Percentiles rank a stretch among this genome's conserved stretches.
These are phyloP conservation scores for Melanargia galathea DNA, from an alignment of 2,888 invertebrate genomes.

Conservation along the genomic window DNA sequence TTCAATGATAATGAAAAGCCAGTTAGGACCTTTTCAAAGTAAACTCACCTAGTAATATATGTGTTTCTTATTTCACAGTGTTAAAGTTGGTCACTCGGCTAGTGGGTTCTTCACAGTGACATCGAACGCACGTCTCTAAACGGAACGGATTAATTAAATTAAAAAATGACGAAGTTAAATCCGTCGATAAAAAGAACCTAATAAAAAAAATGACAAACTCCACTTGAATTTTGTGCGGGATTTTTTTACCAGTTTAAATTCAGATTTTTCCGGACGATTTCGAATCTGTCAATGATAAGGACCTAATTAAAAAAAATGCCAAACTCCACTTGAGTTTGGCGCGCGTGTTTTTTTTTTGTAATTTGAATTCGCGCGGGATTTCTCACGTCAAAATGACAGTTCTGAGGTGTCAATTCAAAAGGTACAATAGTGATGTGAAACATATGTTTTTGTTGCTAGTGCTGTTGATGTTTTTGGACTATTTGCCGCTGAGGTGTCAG, in stretches of 20 bases:
- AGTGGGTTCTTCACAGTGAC: constrained; percentile 69
- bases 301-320: constrained; percentile 55
- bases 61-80: constrained; percentile 80
- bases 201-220: constrained; percentile 55
- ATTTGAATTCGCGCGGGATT: constrained; percentile 55
- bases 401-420: constrained; percentile 66
- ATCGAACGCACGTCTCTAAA: constrained; percentile 57
- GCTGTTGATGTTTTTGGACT: constrained; percentile 65
- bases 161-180: constrained; percentile 62
- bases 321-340: constrained; percentile 1
- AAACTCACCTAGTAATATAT: constrained; percentile 65
- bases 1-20: constrained; percentile 43
- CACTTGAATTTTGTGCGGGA: not conserved
- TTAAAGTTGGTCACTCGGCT: constrained; percentile 80
- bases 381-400: constrained; percentile 71
- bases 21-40: constrained; percentile 55
- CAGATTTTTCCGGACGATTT: not conserved
- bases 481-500: constrained; percentile 56
- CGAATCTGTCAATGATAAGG: constrained; percentile 43
- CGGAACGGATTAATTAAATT: constrained; percentile 38
- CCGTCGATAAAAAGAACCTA: constrained; percentile 45
- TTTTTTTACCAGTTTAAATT: constrained; percentile 13
- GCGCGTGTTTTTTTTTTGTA: constrained; percentile 18
- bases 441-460: constrained; percentile 63
- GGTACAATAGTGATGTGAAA: constrained; percentile 69